A percentile compares a stretch with the other conserved stretches of the same genome.
Evolutionary conservation across 2,888 invertebrate genomes (phyloP).

Genomic region (Chymomyza amoena): DNA sequence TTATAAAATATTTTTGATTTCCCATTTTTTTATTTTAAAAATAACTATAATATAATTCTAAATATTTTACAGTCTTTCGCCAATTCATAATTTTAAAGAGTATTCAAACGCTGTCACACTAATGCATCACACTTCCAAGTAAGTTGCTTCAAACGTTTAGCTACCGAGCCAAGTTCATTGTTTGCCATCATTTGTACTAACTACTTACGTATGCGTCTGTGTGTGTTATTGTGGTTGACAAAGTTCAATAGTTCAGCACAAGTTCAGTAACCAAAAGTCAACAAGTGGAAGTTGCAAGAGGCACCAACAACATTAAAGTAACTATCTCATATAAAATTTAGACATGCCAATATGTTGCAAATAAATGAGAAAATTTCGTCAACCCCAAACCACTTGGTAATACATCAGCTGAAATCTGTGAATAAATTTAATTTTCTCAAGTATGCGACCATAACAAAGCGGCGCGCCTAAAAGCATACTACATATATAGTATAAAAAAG

Average conservation of each 20-base stretch:
- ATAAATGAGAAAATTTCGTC: not conserved
- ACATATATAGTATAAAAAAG: constrained; percentile 25
- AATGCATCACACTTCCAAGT: not conserved
- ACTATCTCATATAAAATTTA: not conserved
- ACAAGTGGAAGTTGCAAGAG: constrained; percentile 55
- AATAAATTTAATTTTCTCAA: constrained; percentile 56
- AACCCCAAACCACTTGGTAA: not conserved
- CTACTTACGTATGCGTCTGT: not conserved
- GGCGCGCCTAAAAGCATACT: constrained; percentile 50
- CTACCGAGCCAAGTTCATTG: constrained; percentile 1
- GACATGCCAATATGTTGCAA: not conserved
- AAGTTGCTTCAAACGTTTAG: not conserved
- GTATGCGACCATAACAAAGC: not conserved
- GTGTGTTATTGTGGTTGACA: constrained; percentile 7
- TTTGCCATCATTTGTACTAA: not conserved
- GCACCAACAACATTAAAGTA: not conserved
- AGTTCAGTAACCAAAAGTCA: constrained; percentile 61
- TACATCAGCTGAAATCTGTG: constrained; percentile 44
- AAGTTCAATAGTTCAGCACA: constrained; percentile 67
- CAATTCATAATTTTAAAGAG: not conserved
- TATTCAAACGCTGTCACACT: not conserved
- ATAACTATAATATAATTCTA: no score
- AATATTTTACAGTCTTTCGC: no score
- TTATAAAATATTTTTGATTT: no score
- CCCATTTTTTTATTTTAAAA: no score